Base-by-base conservation (phyloP, 2,113 vertebrate species). In the Sylvicapra grimmia region DNA sequence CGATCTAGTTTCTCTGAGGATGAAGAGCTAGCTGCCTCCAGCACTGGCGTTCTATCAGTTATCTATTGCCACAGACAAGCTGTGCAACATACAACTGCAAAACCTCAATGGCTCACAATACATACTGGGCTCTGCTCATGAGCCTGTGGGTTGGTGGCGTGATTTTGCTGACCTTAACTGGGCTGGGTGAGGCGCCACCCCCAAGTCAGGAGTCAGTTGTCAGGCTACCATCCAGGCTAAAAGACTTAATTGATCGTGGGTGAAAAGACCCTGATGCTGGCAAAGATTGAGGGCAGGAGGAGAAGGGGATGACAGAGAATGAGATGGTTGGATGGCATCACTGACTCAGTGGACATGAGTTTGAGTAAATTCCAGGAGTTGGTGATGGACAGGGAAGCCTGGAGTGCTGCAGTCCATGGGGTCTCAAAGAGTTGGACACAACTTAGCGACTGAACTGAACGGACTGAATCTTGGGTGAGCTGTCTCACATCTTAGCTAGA, bases 381-480 rank as follows among this genome's bases (percentile, higher is more conserved):
- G 36, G 36, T 40, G 36, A 7, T 40, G 36, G 36, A 75, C 21
- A 40, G 68, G 68, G 68, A 72, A 21, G n/a, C 1, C n/a, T 40
- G 68, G 19, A 0, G 0, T 75, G 68, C n/a, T 72, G 19, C 3
- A 12, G 19, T 40, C n/a, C n/a, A 23, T 6, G 5, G 21, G 10
- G 36, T 75, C 21, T 12, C 36, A 25, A 36, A 36, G 68, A 40
- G 68, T 40, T 1, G 0, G 36, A 40, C 19, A 40, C 68, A 19
- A 25, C 10, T 40, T 40, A 40, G n/a, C 0, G 5, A 75, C n/a
- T 75, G 21, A 75, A 75, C 68, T 75, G 68, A 75, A 25, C 36
- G 25, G 68, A 75, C 68, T 75, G 68, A 75, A 40, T 75, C n/a
- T 75, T 75, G 36, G n/a, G 36, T 40, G 21, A 36, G 19, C 31